Evolutionary conservation across 1,140 invertebrate species (phyloP), one percentile per base, ranked within the genome.

Genomic region (Pogonomyrmex barbatus): DNA sequence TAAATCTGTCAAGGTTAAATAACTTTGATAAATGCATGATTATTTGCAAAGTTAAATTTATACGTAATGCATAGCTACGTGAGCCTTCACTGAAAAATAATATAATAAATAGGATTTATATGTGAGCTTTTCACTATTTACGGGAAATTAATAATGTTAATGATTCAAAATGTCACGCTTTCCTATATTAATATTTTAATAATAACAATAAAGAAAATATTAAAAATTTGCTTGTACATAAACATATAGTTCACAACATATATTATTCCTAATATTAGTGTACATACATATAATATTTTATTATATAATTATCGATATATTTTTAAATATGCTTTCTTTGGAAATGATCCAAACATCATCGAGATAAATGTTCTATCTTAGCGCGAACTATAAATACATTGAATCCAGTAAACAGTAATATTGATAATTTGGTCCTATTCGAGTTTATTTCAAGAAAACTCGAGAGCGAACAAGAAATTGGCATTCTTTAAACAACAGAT

Each of bases 351-450:
- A 81, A 77, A 81, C 0, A 17, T 36, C 17, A 17, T 1, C 30
- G 6, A 36, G 2, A 47, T 58, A 47, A 71, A 36, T 10, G 12
- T 47, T 9, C 39, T 58, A 47, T 73, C 73, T 73, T 47, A 33
- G 30, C 9, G 6, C 30, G n/a, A 71, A 9, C 42, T 73, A 73
- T 73, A 83, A 60, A 73, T 83, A 60, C 30, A 6, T 14, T 10
- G 10, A 71, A 71, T 71, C 30, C 17, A 36, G 30, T 30, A 30
- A 60, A 73, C n/a, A 42, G n/a, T n/a, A n/a, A 73, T 73, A 62
- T 60, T 47, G 30, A 1, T 45, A 71, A 36, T 17, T 60, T n/a
- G 30, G 33, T 42, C 2, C n/a, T 68, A 8, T 1, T 42, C 4
- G n/a, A 54, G 14, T 45, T 67, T 12, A 4, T 68, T 47, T 68